Conservation (phyloP, 2,113 vertebrate species). For the Thermophis baileyi region DNA sequence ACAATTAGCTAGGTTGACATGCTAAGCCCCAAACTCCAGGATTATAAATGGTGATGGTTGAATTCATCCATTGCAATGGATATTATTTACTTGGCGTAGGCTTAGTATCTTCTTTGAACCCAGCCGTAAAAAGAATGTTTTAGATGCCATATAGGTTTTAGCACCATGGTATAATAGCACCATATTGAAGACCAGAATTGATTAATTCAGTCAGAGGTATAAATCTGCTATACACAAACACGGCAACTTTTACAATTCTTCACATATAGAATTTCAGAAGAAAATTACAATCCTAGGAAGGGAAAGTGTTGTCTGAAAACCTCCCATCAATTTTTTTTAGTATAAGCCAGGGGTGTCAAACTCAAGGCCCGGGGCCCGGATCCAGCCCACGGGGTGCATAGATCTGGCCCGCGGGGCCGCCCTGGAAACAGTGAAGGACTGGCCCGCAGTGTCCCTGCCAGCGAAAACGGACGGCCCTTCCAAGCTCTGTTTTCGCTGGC, state of each 20-base stretch:
- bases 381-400: too few species aligned
- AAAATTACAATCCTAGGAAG: not conserved
- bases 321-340: not conserved
- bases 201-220: slow-evolving; percentile 38
- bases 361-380: too few species aligned
- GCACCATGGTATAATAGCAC: slow-evolving; percentile 20
- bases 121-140: not conserved
- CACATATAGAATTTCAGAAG: slow-evolving; percentile 21
- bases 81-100: not conserved
- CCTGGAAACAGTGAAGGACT: too few species aligned
- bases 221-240: slow-evolving; percentile 17
- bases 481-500: too few species aligned
- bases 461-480: too few species aligned
- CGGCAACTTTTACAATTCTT: slow-evolving; percentile 27
- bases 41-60: not conserved
- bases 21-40: not conserved
- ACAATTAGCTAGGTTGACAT: not conserved
- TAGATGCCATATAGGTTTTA: slow-evolving; percentile 36
- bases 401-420: too few species aligned
- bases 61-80: not conserved
- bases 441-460: too few species aligned
- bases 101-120: not conserved
- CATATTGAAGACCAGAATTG: slow-evolving; percentile 38
- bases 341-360: too few species aligned
- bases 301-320: not conserved